Evolutionary conservation across 2,797 vertebrate species (phyloP), one percentile per base, ranked within the genome.

Genomic region (Uromys caudimaculatus): DNA sequence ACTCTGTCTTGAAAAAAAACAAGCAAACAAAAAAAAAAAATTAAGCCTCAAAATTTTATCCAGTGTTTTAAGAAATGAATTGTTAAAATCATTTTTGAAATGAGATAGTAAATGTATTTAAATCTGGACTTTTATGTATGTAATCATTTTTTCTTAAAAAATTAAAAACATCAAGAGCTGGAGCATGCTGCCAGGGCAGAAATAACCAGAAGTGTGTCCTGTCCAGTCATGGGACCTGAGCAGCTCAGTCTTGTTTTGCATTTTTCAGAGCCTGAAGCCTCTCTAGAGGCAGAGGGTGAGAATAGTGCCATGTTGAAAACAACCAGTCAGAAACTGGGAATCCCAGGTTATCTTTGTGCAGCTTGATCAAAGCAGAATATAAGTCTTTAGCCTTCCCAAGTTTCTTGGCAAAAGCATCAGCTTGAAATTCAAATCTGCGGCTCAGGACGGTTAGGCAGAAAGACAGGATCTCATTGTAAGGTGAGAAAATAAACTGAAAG

Each of bases 281-380:
- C 98, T 99, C 99, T 97, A 99, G 98, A 75, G 99, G 99, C 0
- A 99, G 99, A 75, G 99, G 99, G 97, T 99, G 99, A 58, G 99
- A 99, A 96, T 99, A 99, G 98, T 99, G 99, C 99, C 99, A 99
- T 99, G 99, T 99, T 64, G 99, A 99, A 98, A 99, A 99, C 94
- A 99, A 98, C 99, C 99, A 99, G 98, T 99, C 99, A 73, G 99
- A 99, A 95, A 99, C 99, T 0, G 99, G 99, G 97, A 99, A 99
- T 96, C 99, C 99, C 97, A 99, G 98, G 98, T 99, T 99, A 98
- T 99, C 99, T 98, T 99, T 99, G 99, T 99, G 99, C 77, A 99
- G 99, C 98, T 99, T 99, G 98, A 99, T 99, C 94, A 99, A 99
- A 84, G 99, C 99, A 41, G 99, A 99, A 98, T 99, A 99, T 35